These are phyloP conservation scores for Epizoanthus ramosus DNA, from an alignment of 92 coral and sea anemone species.

Conservation along the genomic window DNA sequence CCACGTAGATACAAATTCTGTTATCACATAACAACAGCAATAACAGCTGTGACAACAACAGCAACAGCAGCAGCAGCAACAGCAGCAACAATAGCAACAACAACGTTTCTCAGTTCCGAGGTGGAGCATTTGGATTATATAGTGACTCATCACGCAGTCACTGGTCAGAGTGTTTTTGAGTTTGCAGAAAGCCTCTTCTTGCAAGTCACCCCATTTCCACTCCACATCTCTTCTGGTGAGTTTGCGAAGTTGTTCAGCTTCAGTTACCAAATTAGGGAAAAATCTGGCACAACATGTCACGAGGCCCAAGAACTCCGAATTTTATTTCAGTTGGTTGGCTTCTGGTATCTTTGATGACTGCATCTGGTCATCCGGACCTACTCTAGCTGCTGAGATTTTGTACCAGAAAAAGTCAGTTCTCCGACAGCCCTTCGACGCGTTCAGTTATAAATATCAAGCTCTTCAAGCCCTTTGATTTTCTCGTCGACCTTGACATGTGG, in stretches of 20 bases:
- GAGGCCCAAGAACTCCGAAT: slow-evolving; percentile 47
- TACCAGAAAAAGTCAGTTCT: slow-evolving; percentile 45
- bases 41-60: too few relatives aligned
- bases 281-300: slow-evolving; percentile 36
- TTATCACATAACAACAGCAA: too few relatives aligned
- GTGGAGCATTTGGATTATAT: slow-evolving; percentile 14
- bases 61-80: too few relatives aligned
- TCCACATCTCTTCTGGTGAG: slow-evolving; percentile 4
- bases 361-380: slow-evolving; percentile 7
- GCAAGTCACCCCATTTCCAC: slow-evolving; percentile 21
- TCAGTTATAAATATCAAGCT: too few relatives aligned
- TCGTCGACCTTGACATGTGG: too few relatives aligned
- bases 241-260: slow-evolving; percentile 30
- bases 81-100: too few relatives aligned
- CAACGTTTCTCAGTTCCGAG: slow-evolving; percentile 37
- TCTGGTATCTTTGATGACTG: slow-evolving; percentile 5
- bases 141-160: slow-evolving; percentile 36
- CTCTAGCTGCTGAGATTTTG: slow-evolving; percentile 43
- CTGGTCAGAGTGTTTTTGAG: slow-evolving; percentile 28
- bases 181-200: slow-evolving; percentile 32
- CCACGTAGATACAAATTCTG: too few relatives aligned
- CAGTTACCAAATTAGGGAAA: slow-evolving; percentile 39
- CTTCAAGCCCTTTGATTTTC: too few relatives aligned
- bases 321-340: slow-evolving; percentile 6
- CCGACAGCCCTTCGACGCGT: too few relatives aligned